Conservation (phyloP, 2,888 invertebrate genomes). For the Margaritifera margaritifera region DNA sequence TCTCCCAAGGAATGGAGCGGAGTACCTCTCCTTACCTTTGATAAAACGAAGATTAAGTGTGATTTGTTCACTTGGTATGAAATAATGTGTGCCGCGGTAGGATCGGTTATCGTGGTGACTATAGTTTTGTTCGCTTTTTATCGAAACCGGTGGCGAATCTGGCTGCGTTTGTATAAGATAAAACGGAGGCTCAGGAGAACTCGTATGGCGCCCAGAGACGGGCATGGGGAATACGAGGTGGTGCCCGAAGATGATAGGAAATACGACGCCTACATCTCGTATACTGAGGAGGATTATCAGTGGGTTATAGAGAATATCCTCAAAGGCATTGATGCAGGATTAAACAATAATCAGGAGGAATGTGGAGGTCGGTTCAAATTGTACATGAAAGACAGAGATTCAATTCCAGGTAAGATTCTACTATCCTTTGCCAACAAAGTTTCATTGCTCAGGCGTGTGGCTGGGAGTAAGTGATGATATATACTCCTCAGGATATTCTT, state of each 20-base stretch:
- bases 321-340: constrained; percentile 40
- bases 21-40: constrained; percentile 42
- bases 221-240: constrained; percentile 17
- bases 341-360: constrained; percentile 12
- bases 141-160: constrained; percentile 39
- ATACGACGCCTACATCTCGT: constrained; percentile 45
- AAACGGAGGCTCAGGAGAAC: constrained; percentile 1
- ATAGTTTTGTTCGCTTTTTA: constrained; percentile 22
- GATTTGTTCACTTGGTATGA: constrained; percentile 31
- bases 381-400: constrained; percentile 31
- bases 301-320: constrained; percentile 48
- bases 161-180: constrained; percentile 21
- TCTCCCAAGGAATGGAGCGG: constrained; percentile 47
- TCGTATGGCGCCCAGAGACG: constrained; percentile 1
- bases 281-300: constrained; percentile 36
- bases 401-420: too few relatives aligned
- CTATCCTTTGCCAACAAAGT: too few relatives aligned
- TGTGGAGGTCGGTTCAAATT: constrained; percentile 44
- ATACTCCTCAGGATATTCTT: too few relatives aligned
- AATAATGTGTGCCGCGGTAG: constrained; percentile 27
- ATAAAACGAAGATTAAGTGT: constrained; percentile 49
- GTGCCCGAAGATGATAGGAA: constrained; percentile 19
- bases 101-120: constrained; percentile 22
- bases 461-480: too few relatives aligned
- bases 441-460: too few relatives aligned